These are phyloP conservation scores for Ceyx erithaca DNA, from an alignment of 2,797 vertebrate genomes.

Conservation along the genomic window DNA sequence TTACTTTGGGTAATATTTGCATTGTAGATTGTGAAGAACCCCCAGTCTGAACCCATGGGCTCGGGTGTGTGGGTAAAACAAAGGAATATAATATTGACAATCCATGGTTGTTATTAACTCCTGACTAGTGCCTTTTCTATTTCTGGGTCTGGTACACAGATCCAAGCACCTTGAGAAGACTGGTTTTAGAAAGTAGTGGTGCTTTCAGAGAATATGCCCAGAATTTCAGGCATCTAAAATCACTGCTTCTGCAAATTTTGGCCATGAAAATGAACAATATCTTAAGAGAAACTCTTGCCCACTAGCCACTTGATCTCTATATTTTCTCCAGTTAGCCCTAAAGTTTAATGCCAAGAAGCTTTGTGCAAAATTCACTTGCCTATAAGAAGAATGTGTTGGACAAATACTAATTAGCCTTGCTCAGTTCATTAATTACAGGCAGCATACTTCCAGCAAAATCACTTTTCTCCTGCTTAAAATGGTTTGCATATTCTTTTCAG, in stretches of 20 bases:
- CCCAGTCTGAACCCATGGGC: background rate
- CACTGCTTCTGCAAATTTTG: background rate
- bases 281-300: background rate
- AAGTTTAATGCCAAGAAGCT: background rate
- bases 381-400: background rate
- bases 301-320: background rate
- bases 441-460: background rate
- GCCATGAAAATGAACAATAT: background rate
- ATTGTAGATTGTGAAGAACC: background rate
- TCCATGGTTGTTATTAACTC: background rate
- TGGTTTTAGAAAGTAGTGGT: background rate
- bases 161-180: background rate
- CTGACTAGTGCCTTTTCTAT: background rate
- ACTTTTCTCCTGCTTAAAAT: background rate
- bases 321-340: background rate
- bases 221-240: background rate
- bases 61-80: background rate
- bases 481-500: slow-evolving; percentile 61
- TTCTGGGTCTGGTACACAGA: background rate
- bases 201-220: background rate
- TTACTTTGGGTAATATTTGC: background rate
- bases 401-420: background rate
- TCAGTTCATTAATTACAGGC: slow-evolving; percentile 1
- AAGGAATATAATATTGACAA: background rate
- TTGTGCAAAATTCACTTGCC: background rate